Evolutionary conservation across 1,140 invertebrate genomes (phyloP).

Genomic region (Ephestia elutella): DNA sequence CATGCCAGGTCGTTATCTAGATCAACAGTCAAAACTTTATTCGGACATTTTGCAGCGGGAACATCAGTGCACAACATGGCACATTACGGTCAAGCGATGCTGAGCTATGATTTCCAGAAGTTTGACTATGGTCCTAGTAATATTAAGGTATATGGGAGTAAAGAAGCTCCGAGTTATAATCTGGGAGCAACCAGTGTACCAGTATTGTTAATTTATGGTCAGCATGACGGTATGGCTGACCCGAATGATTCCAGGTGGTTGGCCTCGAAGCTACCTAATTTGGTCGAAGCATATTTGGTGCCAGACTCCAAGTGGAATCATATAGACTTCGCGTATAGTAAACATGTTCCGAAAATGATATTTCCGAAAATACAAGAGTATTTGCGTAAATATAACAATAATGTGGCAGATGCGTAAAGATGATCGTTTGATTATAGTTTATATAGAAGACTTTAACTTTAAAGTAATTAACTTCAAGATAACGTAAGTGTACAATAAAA

Average conservation of each 20-base stretch:
- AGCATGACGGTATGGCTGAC: conserved; percentile 49
- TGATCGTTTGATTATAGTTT: no score
- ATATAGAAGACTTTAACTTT: no score
- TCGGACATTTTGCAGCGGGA: conserved; percentile 82
- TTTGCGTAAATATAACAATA: conserved; percentile 17
- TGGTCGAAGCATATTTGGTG: conserved; percentile 18
- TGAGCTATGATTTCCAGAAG: conserved; percentile 54
- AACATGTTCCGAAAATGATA: conserved; percentile 30
- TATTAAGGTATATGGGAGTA: conserved; percentile 64
- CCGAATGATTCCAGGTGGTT: conserved; percentile 46
- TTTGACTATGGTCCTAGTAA: conserved; percentile 75
- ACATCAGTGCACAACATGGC: conserved; percentile 81
- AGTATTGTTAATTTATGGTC: conserved; percentile 40
- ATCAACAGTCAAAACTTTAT: conserved; percentile 26
- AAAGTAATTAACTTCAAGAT: no score
- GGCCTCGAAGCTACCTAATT: conserved; percentile 36
- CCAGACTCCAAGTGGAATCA: conserved; percentile 51
- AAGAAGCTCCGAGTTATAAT: conserved; percentile 69
- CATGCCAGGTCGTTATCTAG: conserved; percentile 38
- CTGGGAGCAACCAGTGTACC: conserved; percentile 70
- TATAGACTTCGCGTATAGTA: conserved; percentile 43
- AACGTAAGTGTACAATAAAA: no score
- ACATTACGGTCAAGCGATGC: conserved; percentile 75
- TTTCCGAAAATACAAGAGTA: conserved; percentile 52
- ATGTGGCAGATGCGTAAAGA: no score